Percentiles rank a stretch among this genome's conserved stretches.
These are phyloP conservation scores for Bergia sp. DNA, from an alignment of 92 coral and sea anemone genomes.

Conservation along the genomic window DNA sequence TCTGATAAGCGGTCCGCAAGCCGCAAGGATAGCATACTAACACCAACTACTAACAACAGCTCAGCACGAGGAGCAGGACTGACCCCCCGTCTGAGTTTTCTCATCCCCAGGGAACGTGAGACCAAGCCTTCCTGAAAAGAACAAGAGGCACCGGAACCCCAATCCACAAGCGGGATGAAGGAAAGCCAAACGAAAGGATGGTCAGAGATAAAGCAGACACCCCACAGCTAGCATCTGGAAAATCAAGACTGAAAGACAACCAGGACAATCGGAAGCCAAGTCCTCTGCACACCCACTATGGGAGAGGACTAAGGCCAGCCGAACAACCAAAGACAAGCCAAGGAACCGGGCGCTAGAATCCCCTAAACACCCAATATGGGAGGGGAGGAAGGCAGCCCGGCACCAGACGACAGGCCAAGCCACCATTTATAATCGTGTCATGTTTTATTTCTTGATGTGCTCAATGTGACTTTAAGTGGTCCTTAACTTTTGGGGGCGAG, in stretches of 20 bases:
- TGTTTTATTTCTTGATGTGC: not conserved
- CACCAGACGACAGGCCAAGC: not conserved
- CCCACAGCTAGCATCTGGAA: not conserved
- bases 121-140: not conserved
- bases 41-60: not conserved
- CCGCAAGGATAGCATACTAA: not conserved
- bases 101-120: not conserved
- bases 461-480: too few relatives aligned
- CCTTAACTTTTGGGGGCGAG: too few relatives aligned
- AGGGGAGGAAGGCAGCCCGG: not conserved
- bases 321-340: not conserved
- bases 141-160: not conserved
- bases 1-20: not conserved
- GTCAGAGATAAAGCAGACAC: not conserved
- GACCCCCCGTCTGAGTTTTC: not conserved
- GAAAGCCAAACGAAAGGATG: not conserved
- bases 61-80: not conserved
- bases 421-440: not conserved
- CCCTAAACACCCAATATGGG: not conserved
- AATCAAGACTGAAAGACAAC: not conserved
- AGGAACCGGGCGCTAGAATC: not conserved
- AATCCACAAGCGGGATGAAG: not conserved
- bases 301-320: not conserved
- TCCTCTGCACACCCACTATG: not conserved
- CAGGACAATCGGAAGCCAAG: not conserved